Evolutionary conservation across 2,888 invertebrate species (phyloP).

Genomic region (Dichetophora obliterata): DNA sequence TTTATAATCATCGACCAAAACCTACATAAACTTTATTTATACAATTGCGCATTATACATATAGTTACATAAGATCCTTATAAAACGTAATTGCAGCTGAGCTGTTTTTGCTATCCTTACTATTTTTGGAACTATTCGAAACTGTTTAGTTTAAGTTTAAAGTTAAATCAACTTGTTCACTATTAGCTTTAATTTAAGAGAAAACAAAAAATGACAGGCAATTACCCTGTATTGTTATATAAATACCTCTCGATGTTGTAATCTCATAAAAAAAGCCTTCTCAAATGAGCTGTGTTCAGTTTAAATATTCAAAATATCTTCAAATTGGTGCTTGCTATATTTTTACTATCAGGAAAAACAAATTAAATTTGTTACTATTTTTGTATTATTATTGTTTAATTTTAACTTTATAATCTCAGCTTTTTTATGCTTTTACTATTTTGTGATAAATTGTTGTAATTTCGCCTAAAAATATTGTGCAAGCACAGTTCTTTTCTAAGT

Average conservation of each 20-base stretch:
- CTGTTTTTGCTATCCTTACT: background rate
- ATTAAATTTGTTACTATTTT: background rate
- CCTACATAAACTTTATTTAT: too few relatives aligned
- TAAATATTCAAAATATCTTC: background rate
- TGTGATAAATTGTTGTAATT: slow-evolving; percentile 16
- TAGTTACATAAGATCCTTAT: background rate
- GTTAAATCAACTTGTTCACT: background rate
- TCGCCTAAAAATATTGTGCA: background rate
- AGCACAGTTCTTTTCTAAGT: background rate
- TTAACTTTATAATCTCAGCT: background rate
- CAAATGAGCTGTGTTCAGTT: slow-evolving; percentile 3
- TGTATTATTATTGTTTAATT: background rate
- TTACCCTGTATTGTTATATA: background rate
- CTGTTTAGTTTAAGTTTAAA: background rate
- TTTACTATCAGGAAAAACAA: background rate
- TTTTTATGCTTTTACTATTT: slow-evolving; percentile 10
- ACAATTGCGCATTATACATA: background rate
- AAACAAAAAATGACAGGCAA: too few relatives aligned
- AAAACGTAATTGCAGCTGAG: slow-evolving; percentile 7
- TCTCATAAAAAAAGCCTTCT: background rate
- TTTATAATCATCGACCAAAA: too few relatives aligned
- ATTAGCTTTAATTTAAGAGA: background rate
- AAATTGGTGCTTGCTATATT: background rate
- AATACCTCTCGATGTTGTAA: background rate
- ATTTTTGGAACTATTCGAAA: background rate